These are phyloP conservation scores for Penaeus vannamei DNA, from an alignment of 1,140 invertebrate species.

Conservation along the genomic window DNA sequence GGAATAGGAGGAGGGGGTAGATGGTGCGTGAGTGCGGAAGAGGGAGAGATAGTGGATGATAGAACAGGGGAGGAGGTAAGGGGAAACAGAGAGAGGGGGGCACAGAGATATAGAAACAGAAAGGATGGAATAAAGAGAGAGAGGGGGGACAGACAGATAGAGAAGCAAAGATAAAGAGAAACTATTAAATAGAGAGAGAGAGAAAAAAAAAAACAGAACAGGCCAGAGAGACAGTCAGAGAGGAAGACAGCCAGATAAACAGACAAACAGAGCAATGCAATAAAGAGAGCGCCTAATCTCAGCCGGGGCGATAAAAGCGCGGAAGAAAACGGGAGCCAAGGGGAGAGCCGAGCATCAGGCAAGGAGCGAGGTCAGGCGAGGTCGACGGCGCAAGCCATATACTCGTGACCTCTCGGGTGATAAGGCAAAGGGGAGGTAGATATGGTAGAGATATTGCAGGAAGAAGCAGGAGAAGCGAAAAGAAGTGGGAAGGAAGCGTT, in stretches of 20 bases:
- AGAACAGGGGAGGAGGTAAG: neutral
- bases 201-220: neutral
- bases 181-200: neutral
- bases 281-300: no score
- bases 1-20: neutral
- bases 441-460: no score
- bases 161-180: neutral
- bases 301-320: no score
- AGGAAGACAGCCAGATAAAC: no score
- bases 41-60: neutral
- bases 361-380: neutral
- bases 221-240: no score
- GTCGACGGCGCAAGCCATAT: neutral
- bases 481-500: no score
- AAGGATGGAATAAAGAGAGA: neutral
- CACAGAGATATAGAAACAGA: no score
- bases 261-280: no score
- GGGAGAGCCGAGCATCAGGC: neutral
- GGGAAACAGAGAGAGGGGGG: neutral
- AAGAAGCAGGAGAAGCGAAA: no score
- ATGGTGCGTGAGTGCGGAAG: neutral
- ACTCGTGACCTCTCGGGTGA: neutral
- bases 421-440: no score
- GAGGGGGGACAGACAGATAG: neutral
- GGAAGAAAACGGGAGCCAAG: neutral